phyloP scores from a whole-genome alignment of 2,113 vertebrate genomes.

The Caracal caracal region DNA sequence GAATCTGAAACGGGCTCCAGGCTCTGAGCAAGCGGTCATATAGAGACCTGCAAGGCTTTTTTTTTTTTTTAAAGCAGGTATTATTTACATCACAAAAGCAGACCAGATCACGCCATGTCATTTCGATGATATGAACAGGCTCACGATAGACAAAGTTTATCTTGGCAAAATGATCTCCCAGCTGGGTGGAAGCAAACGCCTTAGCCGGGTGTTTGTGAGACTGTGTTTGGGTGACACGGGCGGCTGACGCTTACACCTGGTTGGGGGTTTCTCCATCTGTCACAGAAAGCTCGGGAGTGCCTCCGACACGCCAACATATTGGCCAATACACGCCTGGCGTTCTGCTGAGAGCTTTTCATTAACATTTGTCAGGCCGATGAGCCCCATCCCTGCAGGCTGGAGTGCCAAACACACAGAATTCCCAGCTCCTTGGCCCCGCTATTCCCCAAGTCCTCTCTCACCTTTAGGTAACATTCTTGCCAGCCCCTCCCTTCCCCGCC shows the following conservation, averaged over 20 bases:
- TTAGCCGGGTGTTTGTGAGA: background rate
- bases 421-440: background rate
- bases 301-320: background rate
- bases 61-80: background rate
- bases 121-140: background rate
- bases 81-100: constrained; percentile 54
- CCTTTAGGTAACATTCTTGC: background rate
- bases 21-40: no score
- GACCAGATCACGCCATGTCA: background rate
- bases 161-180: background rate
- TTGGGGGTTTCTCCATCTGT: background rate
- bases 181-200: background rate
- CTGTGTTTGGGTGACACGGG: background rate
- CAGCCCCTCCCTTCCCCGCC: no score
- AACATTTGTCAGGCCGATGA: background rate
- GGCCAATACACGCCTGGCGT: fast-evolving
- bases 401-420: background rate
- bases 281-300: background rate
- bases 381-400: background rate
- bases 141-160: background rate
- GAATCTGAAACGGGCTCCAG: no score
- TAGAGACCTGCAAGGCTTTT: no score
- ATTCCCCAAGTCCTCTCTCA: background rate
- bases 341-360: background rate
- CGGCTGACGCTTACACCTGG: background rate